Percentiles rank a stretch among this genome's conserved stretches.
Evolutionary conservation across 2,797 vertebrate genomes (phyloP).

Genomic region (Enteromius anoplus): DNA sequence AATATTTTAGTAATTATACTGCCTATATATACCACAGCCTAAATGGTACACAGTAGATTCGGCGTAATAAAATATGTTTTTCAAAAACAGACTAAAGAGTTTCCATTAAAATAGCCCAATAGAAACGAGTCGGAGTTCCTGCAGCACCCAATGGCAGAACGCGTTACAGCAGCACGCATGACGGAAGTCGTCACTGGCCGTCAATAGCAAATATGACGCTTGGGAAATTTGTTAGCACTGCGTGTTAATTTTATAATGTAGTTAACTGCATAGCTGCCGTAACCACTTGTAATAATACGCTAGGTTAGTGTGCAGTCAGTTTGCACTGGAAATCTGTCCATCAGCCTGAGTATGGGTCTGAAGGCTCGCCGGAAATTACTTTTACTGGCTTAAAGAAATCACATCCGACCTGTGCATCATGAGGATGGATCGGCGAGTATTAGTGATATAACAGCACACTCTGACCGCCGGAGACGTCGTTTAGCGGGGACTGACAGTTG

Average conservation of each 20-base stretch:
- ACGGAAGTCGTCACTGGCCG: slow-evolving; percentile 22
- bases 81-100: not conserved
- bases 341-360: not conserved
- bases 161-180: not conserved
- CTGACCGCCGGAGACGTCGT: not conserved
- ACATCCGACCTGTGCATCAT: slow-evolving; percentile 34
- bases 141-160: slow-evolving; percentile 11
- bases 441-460: not conserved
- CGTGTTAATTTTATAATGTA: not conserved
- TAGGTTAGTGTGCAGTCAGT: not conserved
- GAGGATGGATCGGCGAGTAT: slow-evolving; percentile 31
- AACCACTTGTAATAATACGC: no score
- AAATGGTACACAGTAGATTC: not conserved
- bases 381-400: slow-evolving; percentile 32
- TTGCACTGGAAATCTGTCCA: not conserved
- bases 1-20: not conserved
- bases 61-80: not conserved
- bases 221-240: not conserved
- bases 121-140: not conserved
- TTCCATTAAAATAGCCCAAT: not conserved
- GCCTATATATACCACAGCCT: not conserved
- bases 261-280: not conserved
- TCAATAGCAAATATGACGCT: not conserved
- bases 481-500: not conserved
- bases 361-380: slow-evolving; percentile 48